Evolutionary conservation across 2,113 vertebrate genomes (phyloP).

Genomic region (Ivindomyrus marchei): DNA sequence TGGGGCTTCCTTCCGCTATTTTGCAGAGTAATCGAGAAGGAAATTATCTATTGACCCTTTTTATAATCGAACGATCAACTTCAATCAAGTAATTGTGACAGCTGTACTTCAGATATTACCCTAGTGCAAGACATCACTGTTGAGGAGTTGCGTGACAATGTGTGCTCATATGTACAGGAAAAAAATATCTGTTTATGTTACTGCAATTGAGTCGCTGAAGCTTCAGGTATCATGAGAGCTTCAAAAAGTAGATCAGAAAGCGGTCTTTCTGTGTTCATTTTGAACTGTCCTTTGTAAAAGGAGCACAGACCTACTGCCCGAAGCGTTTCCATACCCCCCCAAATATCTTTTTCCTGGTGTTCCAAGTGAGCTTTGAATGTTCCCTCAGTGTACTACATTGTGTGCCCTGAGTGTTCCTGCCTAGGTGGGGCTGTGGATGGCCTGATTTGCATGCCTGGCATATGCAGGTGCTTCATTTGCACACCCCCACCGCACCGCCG

Average conservation of each 20-base stretch:
- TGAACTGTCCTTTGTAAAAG: not conserved
- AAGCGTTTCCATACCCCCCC: not conserved
- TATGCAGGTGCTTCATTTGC: conserved; percentile 9
- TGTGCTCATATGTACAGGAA: too few relatives aligned
- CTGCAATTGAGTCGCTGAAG: not conserved
- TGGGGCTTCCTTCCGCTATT: not conserved
- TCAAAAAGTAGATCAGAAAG: not conserved
- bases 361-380: not conserved
- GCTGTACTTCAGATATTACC: not conserved
- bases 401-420: not conserved
- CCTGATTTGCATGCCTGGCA: not conserved
- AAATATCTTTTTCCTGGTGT: not conserved
- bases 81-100: not conserved
- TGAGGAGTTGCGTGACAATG: not conserved
- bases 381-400: not conserved
- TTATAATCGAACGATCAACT: not conserved
- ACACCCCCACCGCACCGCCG: not conserved
- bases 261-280: not conserved
- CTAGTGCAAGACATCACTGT: not conserved
- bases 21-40: not conserved
- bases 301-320: not conserved
- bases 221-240: not conserved
- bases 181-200: not conserved
- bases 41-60: not conserved
- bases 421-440: not conserved